phyloP scores from a whole-genome alignment of 2,888 invertebrate genomes.

The Caenorhabditis plicata region DNA sequence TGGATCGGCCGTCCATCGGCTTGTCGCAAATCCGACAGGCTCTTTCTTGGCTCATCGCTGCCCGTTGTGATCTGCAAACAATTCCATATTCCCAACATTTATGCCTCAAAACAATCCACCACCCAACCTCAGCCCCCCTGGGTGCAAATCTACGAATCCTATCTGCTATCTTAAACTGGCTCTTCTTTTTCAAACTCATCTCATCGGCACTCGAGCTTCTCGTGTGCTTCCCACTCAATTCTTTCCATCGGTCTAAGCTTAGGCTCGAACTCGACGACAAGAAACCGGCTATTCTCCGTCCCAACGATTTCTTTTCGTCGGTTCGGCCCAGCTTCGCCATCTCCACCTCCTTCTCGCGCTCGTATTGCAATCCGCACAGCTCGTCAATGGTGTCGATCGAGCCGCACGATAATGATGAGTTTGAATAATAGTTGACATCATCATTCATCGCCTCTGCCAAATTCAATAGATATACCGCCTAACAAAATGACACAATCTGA shows the following conservation, averaged over 20 bases:
- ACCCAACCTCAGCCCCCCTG: no score
- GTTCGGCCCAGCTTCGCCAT: conserved; percentile 6
- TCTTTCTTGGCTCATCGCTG: conserved; percentile 17
- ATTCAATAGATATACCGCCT: no score
- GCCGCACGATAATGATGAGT: conserved; percentile 5
- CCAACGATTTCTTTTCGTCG: conserved; percentile 10
- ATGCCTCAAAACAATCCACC: no score
- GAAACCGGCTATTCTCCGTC: no score
- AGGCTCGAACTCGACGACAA: neutral
- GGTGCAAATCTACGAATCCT: no score
- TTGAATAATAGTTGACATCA: no score
- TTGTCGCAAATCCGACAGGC: conserved; percentile 26
- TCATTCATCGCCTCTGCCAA: no score
- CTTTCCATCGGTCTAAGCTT: no score
- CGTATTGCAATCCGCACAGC: conserved; percentile 26
- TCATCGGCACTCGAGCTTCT: neutral
- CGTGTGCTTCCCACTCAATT: neutral
- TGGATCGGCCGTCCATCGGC: conserved; percentile 82
- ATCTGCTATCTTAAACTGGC: no score
- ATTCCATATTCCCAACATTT: no score
- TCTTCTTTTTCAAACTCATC: no score
- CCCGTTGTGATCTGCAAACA: conserved; percentile 9
- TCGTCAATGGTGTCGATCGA: conserved; percentile 30
- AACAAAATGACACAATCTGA: neutral
- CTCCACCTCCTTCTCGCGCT: conserved; percentile 12